Evolutionary conservation across 2,888 invertebrate genomes (phyloP), one percentile per base, ranked within the genome.

Genomic region (Tetragonula carbonaria): DNA sequence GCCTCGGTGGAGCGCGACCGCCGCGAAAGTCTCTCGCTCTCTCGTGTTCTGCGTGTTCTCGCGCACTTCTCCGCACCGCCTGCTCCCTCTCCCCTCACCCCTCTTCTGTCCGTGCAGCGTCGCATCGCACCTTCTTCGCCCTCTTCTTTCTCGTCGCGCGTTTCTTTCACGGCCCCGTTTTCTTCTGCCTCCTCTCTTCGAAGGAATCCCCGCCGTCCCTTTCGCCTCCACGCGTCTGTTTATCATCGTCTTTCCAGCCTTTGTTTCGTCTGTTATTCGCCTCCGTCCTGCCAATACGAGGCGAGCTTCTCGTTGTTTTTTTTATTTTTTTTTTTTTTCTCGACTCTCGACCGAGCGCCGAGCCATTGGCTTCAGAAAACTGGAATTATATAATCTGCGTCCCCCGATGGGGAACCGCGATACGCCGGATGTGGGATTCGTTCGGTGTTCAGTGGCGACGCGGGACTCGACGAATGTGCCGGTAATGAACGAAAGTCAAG

Each of bases 1-100:
- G 62, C 72, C 78, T 63, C 76, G 65, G 80, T 45, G 74, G 74
- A 74, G 71, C 84, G 72, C 68, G 72, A 68, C 78, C 65, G 78
- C 45, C 45, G 45, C 8, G 70, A 33, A 33, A 33, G 78, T 86
- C 76, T 88, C 80, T 78, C 76, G 75, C 72, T 55, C 68, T 72
- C 74, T 33, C 73, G 38, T 77, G 53, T 80, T 28, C 78, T 28
- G 50, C 62, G 59, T 72, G 59, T 57, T 63, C 65, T 53, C 72
- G 65, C 66, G 62, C 72, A 53, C 63, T 74, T 51, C 33, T 23
- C 79, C 8, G 21, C n/a, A 18, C 55, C 21, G 2, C n/a, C 28
- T 67, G 18, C 57, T 38, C 55, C 53, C 57, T 16, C 55, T 57
- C 21, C 14, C 11, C 18, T 18, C 13, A 8, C 50, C 2, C 8